Conservation (phyloP, 2,888 invertebrate species). For the Acanthosepion pharaonis region DNA sequence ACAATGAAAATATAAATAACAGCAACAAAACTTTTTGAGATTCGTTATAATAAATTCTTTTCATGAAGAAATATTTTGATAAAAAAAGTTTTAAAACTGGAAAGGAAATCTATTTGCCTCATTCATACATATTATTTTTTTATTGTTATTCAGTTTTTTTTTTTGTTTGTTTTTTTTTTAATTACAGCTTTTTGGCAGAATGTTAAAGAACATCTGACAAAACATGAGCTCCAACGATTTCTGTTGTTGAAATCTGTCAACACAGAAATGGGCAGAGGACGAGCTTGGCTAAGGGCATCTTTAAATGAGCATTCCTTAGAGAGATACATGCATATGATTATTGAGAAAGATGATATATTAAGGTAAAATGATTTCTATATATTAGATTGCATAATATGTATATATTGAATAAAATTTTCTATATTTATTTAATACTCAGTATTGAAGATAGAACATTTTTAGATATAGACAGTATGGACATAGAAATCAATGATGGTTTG, state of each 20-base stretch:
- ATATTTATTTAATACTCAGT: too few relatives aligned
- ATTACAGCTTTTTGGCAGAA: slow-evolving; percentile 75
- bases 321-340: slow-evolving; percentile 82
- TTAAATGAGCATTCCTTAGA: slow-evolving; percentile 93
- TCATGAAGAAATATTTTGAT: neutral
- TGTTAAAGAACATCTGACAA: slow-evolving; percentile 82
- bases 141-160: neutral
- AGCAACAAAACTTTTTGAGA: neutral
- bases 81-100: neutral
- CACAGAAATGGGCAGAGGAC: slow-evolving; percentile 86
- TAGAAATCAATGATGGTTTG: too few relatives aligned
- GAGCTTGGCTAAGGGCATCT: slow-evolving; percentile 91
- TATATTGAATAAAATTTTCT: too few relatives aligned
- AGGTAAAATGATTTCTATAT: slow-evolving; percentile 61
- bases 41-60: neutral
- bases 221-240: slow-evolving; percentile 81
- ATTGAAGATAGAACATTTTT: too few relatives aligned
- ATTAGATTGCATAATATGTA: too few relatives aligned
- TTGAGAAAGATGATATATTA: slow-evolving; percentile 80
- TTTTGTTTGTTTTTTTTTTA: slow-evolving; percentile 11
- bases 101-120: neutral
- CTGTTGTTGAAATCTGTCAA: slow-evolving; percentile 80
- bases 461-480: too few relatives aligned
- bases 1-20: neutral
- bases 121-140: neutral